phyloP scores from a whole-genome alignment of 2,113 vertebrate species.

The Tauraco erythrolophus region DNA sequence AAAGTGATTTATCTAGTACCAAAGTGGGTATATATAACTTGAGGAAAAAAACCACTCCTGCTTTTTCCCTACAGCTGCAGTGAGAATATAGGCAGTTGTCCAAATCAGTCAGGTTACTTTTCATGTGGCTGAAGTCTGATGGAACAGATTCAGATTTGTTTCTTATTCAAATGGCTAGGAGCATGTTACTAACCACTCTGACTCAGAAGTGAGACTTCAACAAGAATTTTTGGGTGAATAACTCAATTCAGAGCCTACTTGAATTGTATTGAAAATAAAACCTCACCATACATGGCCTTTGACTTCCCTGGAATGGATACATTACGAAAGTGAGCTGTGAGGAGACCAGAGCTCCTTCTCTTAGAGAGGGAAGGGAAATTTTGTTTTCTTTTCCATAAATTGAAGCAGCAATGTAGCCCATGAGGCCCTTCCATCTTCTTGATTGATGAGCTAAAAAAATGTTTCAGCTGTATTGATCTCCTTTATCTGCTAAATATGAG shows the following conservation, averaged over 20 bases:
- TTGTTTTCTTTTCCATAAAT: not conserved
- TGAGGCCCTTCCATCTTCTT: not conserved
- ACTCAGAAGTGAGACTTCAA: not conserved
- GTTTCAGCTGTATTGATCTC: not conserved
- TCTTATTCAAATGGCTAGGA: not conserved
- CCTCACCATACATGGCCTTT: rapidly evolving
- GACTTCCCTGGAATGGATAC: not conserved
- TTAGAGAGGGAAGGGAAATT: not conserved
- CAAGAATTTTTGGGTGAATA: not conserved
- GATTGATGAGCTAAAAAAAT: not conserved
- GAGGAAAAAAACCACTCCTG: not conserved
- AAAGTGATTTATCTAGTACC: not conserved
- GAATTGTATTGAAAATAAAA: not conserved
- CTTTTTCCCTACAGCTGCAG: not conserved
- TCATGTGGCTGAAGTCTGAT: not conserved
- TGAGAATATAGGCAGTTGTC: not conserved
- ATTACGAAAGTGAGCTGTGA: not conserved
- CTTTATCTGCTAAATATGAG: not conserved
- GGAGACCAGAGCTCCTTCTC: not conserved
- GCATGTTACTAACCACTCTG: not conserved
- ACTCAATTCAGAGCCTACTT: not conserved
- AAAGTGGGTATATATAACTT: not conserved
- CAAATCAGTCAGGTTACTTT: not conserved
- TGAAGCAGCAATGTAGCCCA: not conserved
- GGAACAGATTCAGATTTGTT: not conserved